These are phyloP conservation scores for Dasyprocta punctata DNA, from an alignment of 2,113 vertebrate species.

Conservation along the genomic window DNA sequence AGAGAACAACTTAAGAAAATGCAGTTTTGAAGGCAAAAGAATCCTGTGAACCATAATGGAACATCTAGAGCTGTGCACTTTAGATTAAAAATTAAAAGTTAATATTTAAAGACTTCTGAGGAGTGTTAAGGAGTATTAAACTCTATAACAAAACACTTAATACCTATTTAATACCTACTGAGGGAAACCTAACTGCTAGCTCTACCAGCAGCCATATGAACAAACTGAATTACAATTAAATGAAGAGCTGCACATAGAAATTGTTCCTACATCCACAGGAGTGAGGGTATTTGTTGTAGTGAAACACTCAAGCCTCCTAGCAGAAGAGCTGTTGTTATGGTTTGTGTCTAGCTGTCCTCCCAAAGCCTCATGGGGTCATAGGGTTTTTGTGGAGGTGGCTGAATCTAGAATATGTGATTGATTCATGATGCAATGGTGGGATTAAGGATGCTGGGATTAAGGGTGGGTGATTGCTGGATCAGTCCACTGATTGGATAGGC, in stretches of 20 bases:
- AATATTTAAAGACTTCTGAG: neutral
- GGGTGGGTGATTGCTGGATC: neutral
- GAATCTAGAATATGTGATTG: neutral
- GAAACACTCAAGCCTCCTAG: accelerated
- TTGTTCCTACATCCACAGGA: neutral
- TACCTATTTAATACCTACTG: neutral
- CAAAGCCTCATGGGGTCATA: neutral
- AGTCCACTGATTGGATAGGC: neutral
- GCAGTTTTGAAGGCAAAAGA: slow-evolving; percentile 54
- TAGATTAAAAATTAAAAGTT: neutral
- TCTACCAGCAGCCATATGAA: no score
- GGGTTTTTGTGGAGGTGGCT: neutral
- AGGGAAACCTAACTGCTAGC: neutral
- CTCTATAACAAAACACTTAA: neutral
- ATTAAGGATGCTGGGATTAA: neutral
- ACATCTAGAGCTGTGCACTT: neutral
- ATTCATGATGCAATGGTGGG: neutral
- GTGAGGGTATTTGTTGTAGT: neutral
- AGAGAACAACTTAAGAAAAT: slow-evolving; percentile 55
- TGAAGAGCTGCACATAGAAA: neutral
- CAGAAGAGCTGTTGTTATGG: neutral
- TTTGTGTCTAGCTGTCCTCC: neutral
- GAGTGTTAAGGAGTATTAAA: neutral
- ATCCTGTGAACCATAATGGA: slow-evolving; percentile 40
- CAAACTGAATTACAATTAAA: neutral